Conservation (phyloP, 1,140 invertebrate genomes). For the Heliothis virescens region DNA sequence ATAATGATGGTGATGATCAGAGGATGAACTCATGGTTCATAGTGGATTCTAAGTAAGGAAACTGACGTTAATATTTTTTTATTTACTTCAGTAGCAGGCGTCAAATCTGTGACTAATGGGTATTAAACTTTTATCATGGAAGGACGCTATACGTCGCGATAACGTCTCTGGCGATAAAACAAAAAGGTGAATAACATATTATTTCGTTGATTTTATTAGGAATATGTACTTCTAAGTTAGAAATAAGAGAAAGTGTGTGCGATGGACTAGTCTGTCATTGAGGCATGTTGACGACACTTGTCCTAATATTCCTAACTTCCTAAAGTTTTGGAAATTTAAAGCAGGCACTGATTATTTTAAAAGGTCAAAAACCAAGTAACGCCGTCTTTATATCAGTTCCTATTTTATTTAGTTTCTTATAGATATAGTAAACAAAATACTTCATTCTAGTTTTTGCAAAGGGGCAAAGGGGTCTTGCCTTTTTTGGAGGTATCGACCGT, state of each 20-base stretch:
- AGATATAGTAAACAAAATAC: background rate
- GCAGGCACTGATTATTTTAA: no score
- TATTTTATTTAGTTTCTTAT: slow-evolving; percentile 8
- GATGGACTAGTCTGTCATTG: background rate
- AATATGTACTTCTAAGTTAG: background rate
- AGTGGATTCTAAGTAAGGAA: background rate
- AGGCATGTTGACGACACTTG: background rate
- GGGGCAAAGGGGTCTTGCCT: background rate
- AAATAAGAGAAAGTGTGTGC: slow-evolving; percentile 26
- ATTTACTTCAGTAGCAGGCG: slow-evolving; percentile 1
- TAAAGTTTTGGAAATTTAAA: no score
- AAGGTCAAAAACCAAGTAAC: no score
- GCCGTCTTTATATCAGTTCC: background rate
- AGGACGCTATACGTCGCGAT: background rate
- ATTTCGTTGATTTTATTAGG: background rate
- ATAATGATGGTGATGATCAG: no score
- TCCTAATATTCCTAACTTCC: no score
- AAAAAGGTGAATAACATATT: slow-evolving; percentile 31
- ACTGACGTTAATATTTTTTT: background rate
- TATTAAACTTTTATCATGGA: slow-evolving; percentile 9
- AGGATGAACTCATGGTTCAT: no score
- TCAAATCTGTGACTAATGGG: slow-evolving; percentile 20
- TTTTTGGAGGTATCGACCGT: background rate
- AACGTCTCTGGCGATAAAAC: background rate
- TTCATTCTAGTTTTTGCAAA: background rate